Evolutionary conservation across 2,888 invertebrate genomes (phyloP), one percentile per base, ranked within the genome.

Genomic region (Vandiemenella viatica): DNA sequence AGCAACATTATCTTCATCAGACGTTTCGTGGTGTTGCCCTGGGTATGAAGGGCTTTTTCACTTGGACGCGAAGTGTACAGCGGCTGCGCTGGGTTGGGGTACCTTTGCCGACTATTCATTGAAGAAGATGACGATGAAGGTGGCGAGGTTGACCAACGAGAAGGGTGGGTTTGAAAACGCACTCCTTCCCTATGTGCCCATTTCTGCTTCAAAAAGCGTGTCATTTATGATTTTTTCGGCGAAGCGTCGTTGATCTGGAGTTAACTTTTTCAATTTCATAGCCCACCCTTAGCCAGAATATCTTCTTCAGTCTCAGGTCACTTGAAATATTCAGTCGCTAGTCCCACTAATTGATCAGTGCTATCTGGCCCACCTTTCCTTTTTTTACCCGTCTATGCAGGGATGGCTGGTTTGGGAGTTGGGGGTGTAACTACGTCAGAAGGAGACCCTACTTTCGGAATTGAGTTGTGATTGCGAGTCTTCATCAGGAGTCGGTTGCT

Each of bases 221-320:
- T 46, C 46, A 38, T 46, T 37, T 5, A 46, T 17, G 17, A 46
- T 13, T 17, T 46, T 41, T 26, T 41, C 46, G 4, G 46, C 46
- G 18, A 46, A 23, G 41, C 37, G 20, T 22, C 26, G 10, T 38
- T 46, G 46, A 4, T 38, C 18, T 10, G 18, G 41, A 22, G 37
- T 13, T 2, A 46, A 22, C 5, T n/a, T n/a, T n/a, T n/a, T n/a
- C n/a, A n/a, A n/a, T n/a, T n/a, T n/a, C n/a, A n/a, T n/a, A n/a
- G n/a, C 26, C 38, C 6, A 5, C 38, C 16, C 38, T 15, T 10
- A 38, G 38, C 38, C 5, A 38, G 10, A n/a, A 38, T 38, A 15
- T 38, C 38, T 38, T 15, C 38, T 38, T 10, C 10, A 38, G 38
- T 38, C 38, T 10, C 38, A 26, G 26, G 26, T 26, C n/a, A n/a